Conservation (phyloP, 2,113 vertebrate genomes). For the Solea solea region DNA sequence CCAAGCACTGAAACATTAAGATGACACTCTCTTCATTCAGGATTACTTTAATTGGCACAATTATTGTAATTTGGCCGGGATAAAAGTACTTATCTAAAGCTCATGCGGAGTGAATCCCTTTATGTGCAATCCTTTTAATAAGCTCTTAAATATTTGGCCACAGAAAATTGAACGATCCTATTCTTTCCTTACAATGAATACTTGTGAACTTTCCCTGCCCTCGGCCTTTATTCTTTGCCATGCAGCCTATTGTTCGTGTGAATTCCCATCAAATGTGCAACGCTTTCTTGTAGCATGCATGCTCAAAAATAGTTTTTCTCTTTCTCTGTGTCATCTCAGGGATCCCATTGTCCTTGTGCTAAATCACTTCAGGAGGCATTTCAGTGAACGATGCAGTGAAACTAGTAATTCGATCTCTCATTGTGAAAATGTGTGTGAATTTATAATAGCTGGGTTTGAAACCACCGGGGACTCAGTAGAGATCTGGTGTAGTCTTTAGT, state of each 20-base stretch:
- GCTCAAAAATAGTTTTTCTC: conserved; percentile 11
- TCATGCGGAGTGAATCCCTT: conserved; percentile 83
- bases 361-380: conserved; percentile 58
- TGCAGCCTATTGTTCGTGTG: conserved; percentile 39
- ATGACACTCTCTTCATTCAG: conserved; percentile 97
- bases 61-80: conserved; percentile 98
- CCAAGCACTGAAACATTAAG: conserved; percentile 95
- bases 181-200: conserved; percentile 66
- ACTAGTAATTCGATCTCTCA: conserved; percentile 58
- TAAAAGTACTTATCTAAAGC: conserved; percentile 93
- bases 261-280: conserved; percentile 23
- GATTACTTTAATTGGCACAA: conserved; percentile 99
- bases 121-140: conserved; percentile 80
- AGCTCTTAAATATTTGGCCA: conserved; percentile 71
- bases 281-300: conserved; percentile 24
- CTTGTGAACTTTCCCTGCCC: conserved; percentile 71
- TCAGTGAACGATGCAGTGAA: conserved; percentile 51
- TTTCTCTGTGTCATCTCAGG: conserved; percentile 22
- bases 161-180: conserved; percentile 35
- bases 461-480: conserved; percentile 57
- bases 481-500: conserved; percentile 49
- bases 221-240: conserved; percentile 56
- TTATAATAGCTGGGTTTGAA: conserved; percentile 60
- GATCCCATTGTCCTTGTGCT: conserved; percentile 51
- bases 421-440: conserved; percentile 45